Evolutionary conservation across 1,140 invertebrate species (phyloP).

Genomic region (Phymorhynchus buccinoides): DNA sequence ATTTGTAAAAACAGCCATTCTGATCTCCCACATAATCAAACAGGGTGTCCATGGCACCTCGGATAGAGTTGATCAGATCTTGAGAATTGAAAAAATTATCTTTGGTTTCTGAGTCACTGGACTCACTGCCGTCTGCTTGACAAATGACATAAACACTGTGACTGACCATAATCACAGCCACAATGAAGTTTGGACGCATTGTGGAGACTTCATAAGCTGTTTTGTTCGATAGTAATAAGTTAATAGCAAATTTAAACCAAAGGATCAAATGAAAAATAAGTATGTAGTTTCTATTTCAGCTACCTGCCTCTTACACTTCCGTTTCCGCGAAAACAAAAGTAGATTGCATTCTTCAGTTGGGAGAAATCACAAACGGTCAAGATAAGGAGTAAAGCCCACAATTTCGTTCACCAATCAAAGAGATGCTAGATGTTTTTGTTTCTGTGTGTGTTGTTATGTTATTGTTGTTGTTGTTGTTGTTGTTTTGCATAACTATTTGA

Average conservation of each 20-base stretch:
- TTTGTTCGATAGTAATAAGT: neutral
- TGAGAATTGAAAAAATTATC: neutral
- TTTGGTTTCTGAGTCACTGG: neutral
- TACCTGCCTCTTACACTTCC: too few species aligned
- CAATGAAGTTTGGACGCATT: neutral
- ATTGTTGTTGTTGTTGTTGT: too few species aligned
- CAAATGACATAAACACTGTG: neutral
- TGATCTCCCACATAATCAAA: constrained; percentile 34
- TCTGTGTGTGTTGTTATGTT: too few species aligned
- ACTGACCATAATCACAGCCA: neutral
- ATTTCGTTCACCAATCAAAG: too few species aligned
- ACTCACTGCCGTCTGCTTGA: neutral
- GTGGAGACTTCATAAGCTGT: neutral
- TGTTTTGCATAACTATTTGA: too few species aligned
- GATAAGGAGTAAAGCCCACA: too few species aligned
- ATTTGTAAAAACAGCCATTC: constrained; percentile 25
- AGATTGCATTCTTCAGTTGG: neutral
- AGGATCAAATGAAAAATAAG: neutral
- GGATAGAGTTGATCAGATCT: neutral
- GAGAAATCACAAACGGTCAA: neutral
- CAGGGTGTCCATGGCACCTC: constrained; percentile 15
- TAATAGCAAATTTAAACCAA: neutral
- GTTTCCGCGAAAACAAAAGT: neutral
- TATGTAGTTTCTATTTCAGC: neutral
- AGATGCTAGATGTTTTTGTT: too few species aligned